These are phyloP conservation scores for Henricia sp. DNA, from an alignment of 53 echinoderm and acorn worm species.

Conservation along the genomic window DNA sequence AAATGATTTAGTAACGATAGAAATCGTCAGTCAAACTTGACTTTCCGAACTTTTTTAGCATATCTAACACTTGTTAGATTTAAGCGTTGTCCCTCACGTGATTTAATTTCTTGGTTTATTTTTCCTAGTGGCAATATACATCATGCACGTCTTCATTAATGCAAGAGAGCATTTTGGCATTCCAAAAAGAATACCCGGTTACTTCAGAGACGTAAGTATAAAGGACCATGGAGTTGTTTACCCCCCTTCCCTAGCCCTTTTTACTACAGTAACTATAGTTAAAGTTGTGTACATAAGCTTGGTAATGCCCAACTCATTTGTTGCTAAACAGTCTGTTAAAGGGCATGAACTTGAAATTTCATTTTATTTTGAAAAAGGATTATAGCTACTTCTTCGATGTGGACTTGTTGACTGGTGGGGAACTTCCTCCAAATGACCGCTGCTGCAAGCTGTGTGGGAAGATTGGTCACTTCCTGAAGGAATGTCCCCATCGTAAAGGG, in stretches of 20 bases:
- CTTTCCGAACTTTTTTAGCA: not conserved
- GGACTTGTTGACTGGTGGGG: conserved; percentile 69
- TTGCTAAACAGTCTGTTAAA: too few relatives aligned
- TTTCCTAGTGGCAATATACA: conserved; percentile 85
- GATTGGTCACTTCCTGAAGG: conserved; percentile 93
- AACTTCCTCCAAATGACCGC: conserved; percentile 86
- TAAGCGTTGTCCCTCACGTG: not conserved
- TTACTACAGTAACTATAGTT: not conserved
- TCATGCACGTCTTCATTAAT: conserved; percentile 84
- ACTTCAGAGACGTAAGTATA: conserved; percentile 37
- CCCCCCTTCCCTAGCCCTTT: not conserved
- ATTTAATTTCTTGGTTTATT: not conserved
- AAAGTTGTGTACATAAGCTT: not conserved
- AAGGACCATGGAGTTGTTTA: conserved; percentile 15
- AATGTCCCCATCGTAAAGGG: conserved; percentile 69
- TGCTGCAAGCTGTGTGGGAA: conserved; percentile 90
- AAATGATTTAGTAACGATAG: too few relatives aligned
- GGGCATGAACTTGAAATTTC: too few relatives aligned
- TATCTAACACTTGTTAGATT: not conserved
- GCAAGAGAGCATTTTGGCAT: conserved; percentile 84
- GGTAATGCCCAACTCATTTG: not conserved
- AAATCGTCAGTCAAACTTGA: too few relatives aligned
- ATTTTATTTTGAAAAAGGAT: conserved; percentile 38
- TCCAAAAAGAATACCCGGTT: conserved; percentile 53
- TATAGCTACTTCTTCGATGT: conserved; percentile 82